Evolutionary conservation across 2,888 invertebrate genomes (phyloP).

Genomic region (Melolontha melolontha): DNA sequence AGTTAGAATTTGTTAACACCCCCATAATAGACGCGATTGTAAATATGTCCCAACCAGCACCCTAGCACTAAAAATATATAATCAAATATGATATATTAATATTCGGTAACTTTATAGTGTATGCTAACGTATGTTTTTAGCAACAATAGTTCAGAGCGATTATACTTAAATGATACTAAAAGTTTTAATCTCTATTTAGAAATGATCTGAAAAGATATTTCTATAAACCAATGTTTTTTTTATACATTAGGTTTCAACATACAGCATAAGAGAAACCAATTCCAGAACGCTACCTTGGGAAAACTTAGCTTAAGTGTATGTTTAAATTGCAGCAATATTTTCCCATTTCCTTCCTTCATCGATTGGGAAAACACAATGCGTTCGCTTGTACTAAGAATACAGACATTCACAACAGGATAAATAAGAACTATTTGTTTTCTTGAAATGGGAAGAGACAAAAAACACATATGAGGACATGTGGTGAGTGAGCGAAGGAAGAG

Average conservation of each 20-base stretch:
- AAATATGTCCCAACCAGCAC: too few relatives aligned
- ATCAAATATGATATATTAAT: too few relatives aligned
- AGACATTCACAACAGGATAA: slow-evolving; percentile 27
- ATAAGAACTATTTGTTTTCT: slow-evolving; percentile 33
- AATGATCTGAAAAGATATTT: too few relatives aligned
- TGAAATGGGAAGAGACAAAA: slow-evolving; percentile 25
- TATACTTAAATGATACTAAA: too few relatives aligned
- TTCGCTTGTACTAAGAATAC: slow-evolving; percentile 15
- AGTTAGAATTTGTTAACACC: too few relatives aligned
- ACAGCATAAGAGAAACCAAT: slow-evolving; percentile 15
- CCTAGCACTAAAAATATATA: too few relatives aligned
- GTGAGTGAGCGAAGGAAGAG: neutral
- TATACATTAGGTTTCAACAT: slow-evolving; percentile 14
- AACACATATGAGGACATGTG: neutral
- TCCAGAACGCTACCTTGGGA: slow-evolving; percentile 21
- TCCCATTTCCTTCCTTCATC: slow-evolving; percentile 24
- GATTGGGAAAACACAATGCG: slow-evolving; percentile 22
- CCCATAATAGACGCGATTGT: too few relatives aligned
- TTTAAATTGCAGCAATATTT: slow-evolving; percentile 31
- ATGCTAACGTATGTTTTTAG: too few relatives aligned
- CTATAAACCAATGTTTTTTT: too few relatives aligned
- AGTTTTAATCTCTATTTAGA: too few relatives aligned
- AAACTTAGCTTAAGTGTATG: slow-evolving; percentile 27
- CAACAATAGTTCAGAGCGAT: too few relatives aligned
- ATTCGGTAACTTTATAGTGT: too few relatives aligned